Evolutionary conservation across 2,888 invertebrate species (phyloP), one percentile per base, ranked within the genome.

Genomic region (Napeogenes inachia): DNA sequence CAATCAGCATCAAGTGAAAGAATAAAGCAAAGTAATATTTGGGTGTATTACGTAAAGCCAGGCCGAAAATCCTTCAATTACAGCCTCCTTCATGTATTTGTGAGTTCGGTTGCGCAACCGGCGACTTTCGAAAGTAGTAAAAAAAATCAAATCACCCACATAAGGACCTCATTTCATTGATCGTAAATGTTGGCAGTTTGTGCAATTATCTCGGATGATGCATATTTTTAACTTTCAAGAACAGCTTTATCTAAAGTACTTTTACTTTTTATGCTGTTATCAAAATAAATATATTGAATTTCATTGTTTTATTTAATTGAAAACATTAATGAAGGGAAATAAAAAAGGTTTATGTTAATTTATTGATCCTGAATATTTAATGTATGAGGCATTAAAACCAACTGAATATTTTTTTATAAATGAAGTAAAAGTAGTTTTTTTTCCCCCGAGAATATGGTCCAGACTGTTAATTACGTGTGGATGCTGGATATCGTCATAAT

Each of bases 51-150:
- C 59, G 61, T 45, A 47, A 45, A 54, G 56, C 32, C 55, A 21
- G 64, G 61, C 61, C 63, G 66, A 75, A 75, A 75, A 73, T 76
- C 72, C 72, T 68, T 67, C 74, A 77, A 79, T 82, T 79, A 82
- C 80, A 73, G 71, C 71, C 75, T 71, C 75, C 75, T 70, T 77
- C 78, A 74, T 79, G 81, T 81, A 82, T 74, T 71, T 62, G 61
- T 61, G 57, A 61, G 64, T 71, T 85, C 84, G 69, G 76, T 77
- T 80, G 84, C 85, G 73, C 64, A 65, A 72, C 73, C 81, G 80
- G 82, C 84, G 80, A 87, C 87, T 87, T 89, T 89, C 88, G 79
- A 85, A 87, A 81, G 79, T 78, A 73, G 79, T 85, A 81, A 86
- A 85, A 84, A 77, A 75, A 69, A 64, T 64, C 57, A 66, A 67